phyloP scores from a whole-genome alignment of 53 echinoderm and acorn worm genomes.

The Paracentrotus lividus region DNA sequence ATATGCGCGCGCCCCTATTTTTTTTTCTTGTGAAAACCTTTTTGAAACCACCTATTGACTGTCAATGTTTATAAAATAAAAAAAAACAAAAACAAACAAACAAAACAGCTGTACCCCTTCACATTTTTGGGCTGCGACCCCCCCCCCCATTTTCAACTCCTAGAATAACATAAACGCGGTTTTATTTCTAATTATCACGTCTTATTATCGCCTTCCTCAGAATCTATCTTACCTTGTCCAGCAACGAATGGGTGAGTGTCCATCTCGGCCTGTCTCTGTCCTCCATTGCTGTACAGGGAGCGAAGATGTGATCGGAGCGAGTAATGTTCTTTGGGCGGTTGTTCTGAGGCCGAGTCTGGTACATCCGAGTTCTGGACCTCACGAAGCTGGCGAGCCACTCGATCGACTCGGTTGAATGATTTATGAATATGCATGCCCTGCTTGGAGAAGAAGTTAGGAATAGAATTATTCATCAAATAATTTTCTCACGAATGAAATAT shows the following conservation, averaged over 20 bases:
- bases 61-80: too few species aligned
- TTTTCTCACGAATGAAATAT: too few species aligned
- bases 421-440: conserved; percentile 96
- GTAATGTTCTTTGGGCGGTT: conserved; percentile 61
- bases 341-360: conserved; percentile 32
- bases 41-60: too few species aligned
- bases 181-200: too few species aligned
- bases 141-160: too few species aligned
- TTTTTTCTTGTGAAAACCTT: too few species aligned
- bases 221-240: conserved; percentile 17
- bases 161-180: too few species aligned
- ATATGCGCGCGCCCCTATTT: too few species aligned
- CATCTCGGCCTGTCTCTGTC: neutral
- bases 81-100: too few species aligned
- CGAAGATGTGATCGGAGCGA: conserved; percentile 74
- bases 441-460: neutral
- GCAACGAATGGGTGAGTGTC: neutral
- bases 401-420: conserved; percentile 96
- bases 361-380: conserved; percentile 86
- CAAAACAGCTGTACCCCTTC: too few species aligned
- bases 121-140: too few species aligned
- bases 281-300: conserved; percentile 48
- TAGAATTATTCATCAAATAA: neutral
- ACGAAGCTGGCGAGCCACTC: conserved; percentile 93
- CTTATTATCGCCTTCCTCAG: neutral